Evolutionary conservation across 2,797 vertebrate species (phyloP).

Genomic region (Anguilla pacifica): DNA sequence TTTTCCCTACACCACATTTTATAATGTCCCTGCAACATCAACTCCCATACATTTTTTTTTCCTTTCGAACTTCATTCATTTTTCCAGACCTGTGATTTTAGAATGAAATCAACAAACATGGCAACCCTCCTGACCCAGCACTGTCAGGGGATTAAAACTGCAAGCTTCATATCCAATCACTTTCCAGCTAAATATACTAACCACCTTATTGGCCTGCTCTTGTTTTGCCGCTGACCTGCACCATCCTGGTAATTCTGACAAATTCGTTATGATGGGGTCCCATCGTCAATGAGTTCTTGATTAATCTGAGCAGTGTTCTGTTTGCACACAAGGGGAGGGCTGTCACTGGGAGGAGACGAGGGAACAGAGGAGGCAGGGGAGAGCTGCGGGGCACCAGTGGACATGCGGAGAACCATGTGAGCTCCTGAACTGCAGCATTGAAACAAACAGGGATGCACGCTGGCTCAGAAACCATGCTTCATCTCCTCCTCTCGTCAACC

Average conservation of each 20-base stretch:
- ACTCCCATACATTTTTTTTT: not conserved
- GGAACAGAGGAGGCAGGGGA: not conserved
- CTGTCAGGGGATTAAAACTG: not conserved
- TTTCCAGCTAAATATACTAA: not conserved
- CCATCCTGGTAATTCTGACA: not conserved
- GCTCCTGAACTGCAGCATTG: not conserved
- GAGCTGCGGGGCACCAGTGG: not conserved
- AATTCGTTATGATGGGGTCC: not conserved
- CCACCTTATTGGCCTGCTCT: not conserved
- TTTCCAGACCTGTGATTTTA: not conserved
- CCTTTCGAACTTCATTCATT: not conserved
- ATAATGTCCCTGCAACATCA: not conserved
- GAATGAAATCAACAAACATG: not conserved
- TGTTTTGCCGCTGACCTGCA: not conserved
- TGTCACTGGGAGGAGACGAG: not conserved
- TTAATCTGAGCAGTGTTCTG: conserved; percentile 11
- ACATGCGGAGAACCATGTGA: not conserved
- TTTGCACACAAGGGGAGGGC: not conserved
- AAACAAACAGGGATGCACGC: not conserved
- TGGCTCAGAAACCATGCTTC: not conserved
- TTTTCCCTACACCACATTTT: not conserved
- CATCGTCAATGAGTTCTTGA: not conserved
- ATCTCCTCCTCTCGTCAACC: not conserved
- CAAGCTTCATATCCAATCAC: too few relatives aligned
- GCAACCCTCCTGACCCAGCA: not conserved